A percentile compares a stretch with the other conserved stretches of the same genome.
Conservation (phyloP, 2,888 invertebrate genomes). For the Octodonta nipae region DNA sequence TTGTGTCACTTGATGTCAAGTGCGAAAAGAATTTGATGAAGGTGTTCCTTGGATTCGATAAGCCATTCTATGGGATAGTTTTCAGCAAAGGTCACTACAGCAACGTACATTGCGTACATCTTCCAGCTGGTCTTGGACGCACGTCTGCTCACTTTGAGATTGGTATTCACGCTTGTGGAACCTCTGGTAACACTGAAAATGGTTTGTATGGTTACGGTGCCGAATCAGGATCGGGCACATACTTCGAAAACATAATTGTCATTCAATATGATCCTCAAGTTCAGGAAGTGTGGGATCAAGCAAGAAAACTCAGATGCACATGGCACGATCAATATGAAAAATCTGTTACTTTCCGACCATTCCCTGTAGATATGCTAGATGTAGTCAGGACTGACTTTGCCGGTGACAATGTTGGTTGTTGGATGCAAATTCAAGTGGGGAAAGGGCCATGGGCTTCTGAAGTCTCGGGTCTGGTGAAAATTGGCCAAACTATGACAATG, state of each 20-base stretch:
- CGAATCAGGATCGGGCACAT: constrained; percentile 79
- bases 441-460: constrained; percentile 90
- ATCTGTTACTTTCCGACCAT: constrained; percentile 84
- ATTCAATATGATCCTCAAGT: constrained; percentile 83
- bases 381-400: constrained; percentile 90
- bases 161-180: constrained; percentile 81
- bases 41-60: constrained; percentile 85
- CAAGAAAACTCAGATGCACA: constrained; percentile 78
- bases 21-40: constrained; percentile 91
- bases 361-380: constrained; percentile 89
- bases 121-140: constrained; percentile 72
- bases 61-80: constrained; percentile 89
- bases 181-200: constrained; percentile 81
- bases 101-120: constrained; percentile 80
- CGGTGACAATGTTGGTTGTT: constrained; percentile 89
- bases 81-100: constrained; percentile 91
- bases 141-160: constrained; percentile 82
- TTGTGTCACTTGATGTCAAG: constrained; percentile 81
- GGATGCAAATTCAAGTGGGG: constrained; percentile 95
- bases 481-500: constrained; percentile 95
- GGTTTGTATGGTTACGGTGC: constrained; percentile 78
- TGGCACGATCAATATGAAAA: constrained; percentile 95
- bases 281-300: constrained; percentile 92
- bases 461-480: constrained; percentile 85
- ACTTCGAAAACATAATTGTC: constrained; percentile 86